Base-by-base conservation (phyloP, 2,888 invertebrate genomes). In the Agrotis exclamationis region DNA sequence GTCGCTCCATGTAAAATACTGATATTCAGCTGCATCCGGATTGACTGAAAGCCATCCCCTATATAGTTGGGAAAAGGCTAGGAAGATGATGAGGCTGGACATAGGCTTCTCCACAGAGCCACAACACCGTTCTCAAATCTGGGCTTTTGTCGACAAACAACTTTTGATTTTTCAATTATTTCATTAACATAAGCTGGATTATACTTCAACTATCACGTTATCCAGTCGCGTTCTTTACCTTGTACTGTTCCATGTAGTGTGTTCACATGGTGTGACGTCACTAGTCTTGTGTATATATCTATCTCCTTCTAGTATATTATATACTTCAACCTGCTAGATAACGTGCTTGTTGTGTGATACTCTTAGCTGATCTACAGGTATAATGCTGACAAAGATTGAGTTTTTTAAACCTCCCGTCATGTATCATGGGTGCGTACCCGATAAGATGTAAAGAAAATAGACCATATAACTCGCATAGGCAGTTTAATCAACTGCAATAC, bases 191-290 rank as follows among this genome's bases (percentile, higher is more conserved):
- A 62, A 44, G 20, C 47, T 70, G 39, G 24, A 18, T 1, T 28
- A 20, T 20, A 70, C 54, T n/a, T 70, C 16, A 48, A 56, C 16
- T 54, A 48, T 20, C 47, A 70, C 53, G 54, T 62, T 54, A 62
- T 60, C 20, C 1, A 60, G 28, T 18, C 44, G 18, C 14, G 18
- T 48, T 28, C 22, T 39, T 47, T 1, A 24, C 13, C 9, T 7
- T 45, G 33, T 68, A 45, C 11, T 53, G 0, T 66, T 44, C 18
- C 22, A 53, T 39, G 28, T 39, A 18, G 54, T 63, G 22, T 18
- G 9, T 39, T 11, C n/a, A 48, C 50, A 3, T 50, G 5, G 16
- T 28, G 28, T 64, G 22, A 53, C 22, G 18, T 68, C 51, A 33
- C 18, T 45, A 67, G 6, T 14, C 18, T 68, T 54, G 33, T 68